Evolutionary conservation across 1,140 invertebrate species (phyloP).

Genomic region (Heliconius himera): DNA sequence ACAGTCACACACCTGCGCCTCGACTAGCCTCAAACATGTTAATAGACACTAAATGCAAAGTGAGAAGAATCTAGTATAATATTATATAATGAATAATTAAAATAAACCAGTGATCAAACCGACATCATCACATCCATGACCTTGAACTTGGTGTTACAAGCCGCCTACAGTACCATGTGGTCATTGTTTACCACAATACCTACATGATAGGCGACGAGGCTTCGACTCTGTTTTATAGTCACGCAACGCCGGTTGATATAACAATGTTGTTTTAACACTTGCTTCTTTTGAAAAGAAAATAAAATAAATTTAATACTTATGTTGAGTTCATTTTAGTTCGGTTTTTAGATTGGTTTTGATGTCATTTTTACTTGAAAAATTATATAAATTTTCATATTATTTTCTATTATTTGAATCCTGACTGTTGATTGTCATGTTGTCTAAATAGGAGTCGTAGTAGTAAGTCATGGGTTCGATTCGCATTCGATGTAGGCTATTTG

Average conservation of each 20-base stretch:
- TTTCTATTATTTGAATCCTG: too few species aligned
- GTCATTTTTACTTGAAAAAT: too few species aligned
- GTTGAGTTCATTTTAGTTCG: not conserved
- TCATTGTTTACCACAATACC: constrained; percentile 40
- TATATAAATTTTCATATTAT: too few species aligned
- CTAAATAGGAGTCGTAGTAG: too few species aligned
- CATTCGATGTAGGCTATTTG: too few species aligned
- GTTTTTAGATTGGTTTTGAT: too few species aligned
- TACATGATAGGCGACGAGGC: constrained; percentile 28
- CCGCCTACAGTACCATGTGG: constrained; percentile 39
- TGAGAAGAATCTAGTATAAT: not conserved
- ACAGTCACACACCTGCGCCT: too few species aligned
- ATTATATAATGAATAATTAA: not conserved
- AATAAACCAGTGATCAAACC: not conserved
- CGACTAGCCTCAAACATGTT: too few species aligned
- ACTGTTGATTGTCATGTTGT: too few species aligned
- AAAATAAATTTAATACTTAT: not conserved
- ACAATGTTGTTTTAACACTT: not conserved
- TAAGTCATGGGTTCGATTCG: too few species aligned
- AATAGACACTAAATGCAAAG: not conserved
- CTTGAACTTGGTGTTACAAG: constrained; percentile 41
- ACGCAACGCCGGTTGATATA: constrained; percentile 30
- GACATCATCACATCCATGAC: constrained; percentile 20
- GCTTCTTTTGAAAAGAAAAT: not conserved
- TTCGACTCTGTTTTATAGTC: constrained; percentile 35